A percentile compares a stretch with the other conserved stretches of the same genome.
phyloP scores from a whole-genome alignment of 2,888 invertebrate genomes.

The Incurvaria masculella region DNA sequence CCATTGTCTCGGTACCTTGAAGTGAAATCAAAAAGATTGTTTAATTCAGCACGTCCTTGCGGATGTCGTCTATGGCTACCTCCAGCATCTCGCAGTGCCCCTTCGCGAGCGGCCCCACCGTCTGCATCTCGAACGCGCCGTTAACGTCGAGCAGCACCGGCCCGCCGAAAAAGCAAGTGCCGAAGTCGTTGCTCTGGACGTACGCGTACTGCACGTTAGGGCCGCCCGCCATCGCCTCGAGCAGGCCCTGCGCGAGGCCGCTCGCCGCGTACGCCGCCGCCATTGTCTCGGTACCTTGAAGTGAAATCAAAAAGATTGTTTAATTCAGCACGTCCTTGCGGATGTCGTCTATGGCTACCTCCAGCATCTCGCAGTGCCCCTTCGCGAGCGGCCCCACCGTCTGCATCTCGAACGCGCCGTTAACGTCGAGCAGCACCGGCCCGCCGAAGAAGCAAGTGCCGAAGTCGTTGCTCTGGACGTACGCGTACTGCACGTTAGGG shows the following conservation, averaged over 20 bases:
- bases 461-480: slow-evolving; percentile 37
- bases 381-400: slow-evolving; percentile 25
- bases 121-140: slow-evolving; percentile 31
- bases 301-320: too few relatives aligned
- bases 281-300: slow-evolving; percentile 55
- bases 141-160: slow-evolving; percentile 24
- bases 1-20: slow-evolving; percentile 57
- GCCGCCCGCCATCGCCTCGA: slow-evolving; percentile 42
- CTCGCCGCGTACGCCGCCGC: slow-evolving; percentile 64
- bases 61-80: slow-evolving; percentile 26
- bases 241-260: slow-evolving; percentile 53
- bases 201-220: slow-evolving; percentile 26
- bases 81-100: slow-evolving; percentile 33
- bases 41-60: slow-evolving; percentile 29
- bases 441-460: slow-evolving; percentile 37
- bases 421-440: slow-evolving; percentile 24
- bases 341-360: slow-evolving; percentile 27
- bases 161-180: slow-evolving; percentile 35
- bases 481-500: slow-evolving; percentile 26
- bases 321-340: slow-evolving; percentile 30
- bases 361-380: slow-evolving; percentile 31
- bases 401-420: slow-evolving; percentile 31
- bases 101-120: slow-evolving; percentile 24
- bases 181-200: slow-evolving; percentile 39
- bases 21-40: too few relatives aligned